Evolutionary conservation across 1,140 invertebrate genomes (phyloP).

Genomic region (Contarinia nasturtii): DNA sequence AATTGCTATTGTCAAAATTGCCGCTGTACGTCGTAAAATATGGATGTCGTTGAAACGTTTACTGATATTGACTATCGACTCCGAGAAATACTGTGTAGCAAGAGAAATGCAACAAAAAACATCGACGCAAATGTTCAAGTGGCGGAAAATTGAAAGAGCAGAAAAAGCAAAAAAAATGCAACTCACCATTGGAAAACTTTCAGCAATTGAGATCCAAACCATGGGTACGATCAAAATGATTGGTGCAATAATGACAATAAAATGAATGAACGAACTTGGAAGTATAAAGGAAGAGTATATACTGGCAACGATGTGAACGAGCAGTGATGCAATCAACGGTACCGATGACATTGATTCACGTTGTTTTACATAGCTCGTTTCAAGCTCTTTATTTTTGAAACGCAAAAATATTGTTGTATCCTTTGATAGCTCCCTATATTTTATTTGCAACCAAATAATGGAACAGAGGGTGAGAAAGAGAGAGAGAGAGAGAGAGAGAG

Average conservation of each 20-base stretch:
- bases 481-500: no score
- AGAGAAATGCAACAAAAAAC: not conserved
- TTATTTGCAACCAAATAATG: no score
- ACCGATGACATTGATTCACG: conserved; percentile 45
- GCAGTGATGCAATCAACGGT: conserved; percentile 38
- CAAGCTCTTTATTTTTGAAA: conserved; percentile 41
- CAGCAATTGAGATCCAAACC: conserved; percentile 27
- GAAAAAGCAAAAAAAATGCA: not conserved
- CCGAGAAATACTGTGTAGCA: conserved; percentile 17
- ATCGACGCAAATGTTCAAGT: no score
- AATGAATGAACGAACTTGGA: conserved; percentile 21
- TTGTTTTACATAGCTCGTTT: conserved; percentile 40
- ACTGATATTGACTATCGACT: conserved; percentile 27
- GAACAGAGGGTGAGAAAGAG: no score
- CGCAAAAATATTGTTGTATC: conserved; percentile 40
- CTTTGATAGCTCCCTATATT: conserved; percentile 36
- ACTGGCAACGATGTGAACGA: conserved; percentile 36
- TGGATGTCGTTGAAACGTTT: conserved; percentile 31
- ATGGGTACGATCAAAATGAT: conserved; percentile 26
- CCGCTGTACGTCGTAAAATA: conserved; percentile 30
- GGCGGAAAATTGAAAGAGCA: not conserved
- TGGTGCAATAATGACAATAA: conserved; percentile 26
- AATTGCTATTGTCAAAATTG: conserved; percentile 27
- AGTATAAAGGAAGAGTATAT: conserved; percentile 32
- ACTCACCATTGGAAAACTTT: conserved; percentile 27